Evolutionary conservation across 2,113 vertebrate genomes (phyloP).

Genomic region (Serilophus lunatus): DNA sequence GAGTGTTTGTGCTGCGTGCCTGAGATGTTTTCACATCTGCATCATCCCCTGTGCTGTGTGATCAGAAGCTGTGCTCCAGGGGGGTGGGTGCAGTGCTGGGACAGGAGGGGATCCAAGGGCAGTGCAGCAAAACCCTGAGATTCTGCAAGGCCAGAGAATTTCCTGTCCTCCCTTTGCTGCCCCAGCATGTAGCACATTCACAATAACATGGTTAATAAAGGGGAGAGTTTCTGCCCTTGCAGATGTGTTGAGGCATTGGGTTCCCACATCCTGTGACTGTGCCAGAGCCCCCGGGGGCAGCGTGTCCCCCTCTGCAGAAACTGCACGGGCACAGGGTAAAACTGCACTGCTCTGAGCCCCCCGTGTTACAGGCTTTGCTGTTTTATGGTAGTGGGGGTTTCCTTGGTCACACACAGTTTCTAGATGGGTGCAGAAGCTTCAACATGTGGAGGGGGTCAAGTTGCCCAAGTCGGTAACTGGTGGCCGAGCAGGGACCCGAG

Average conservation of each 20-base stretch:
- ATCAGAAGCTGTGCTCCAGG: accelerated
- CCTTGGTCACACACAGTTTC: not conserved
- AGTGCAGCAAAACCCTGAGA: not conserved
- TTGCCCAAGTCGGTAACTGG: not conserved
- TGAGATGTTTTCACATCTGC: not conserved
- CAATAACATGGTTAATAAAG: not conserved
- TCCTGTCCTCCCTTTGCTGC: not conserved
- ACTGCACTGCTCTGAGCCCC: not conserved
- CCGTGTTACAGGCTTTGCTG: not conserved
- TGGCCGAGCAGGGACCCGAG: not conserved
- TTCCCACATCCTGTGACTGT: not conserved
- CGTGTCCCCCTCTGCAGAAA: not conserved
- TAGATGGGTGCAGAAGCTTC: not conserved
- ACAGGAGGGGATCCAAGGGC: not conserved
- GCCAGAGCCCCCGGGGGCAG: not conserved
- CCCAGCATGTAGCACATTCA: not conserved
- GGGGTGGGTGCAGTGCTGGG: too few species aligned
- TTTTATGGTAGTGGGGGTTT: not conserved
- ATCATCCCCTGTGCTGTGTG: not conserved
- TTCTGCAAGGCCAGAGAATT: not conserved
- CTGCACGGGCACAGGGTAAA: not conserved
- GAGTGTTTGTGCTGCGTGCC: not conserved
- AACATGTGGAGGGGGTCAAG: not conserved
- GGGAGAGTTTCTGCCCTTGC: not conserved
- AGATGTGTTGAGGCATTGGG: not conserved